Evolutionary conservation across 2,113 vertebrate species (phyloP).

Genomic region (Cercopithecus mona): DNA sequence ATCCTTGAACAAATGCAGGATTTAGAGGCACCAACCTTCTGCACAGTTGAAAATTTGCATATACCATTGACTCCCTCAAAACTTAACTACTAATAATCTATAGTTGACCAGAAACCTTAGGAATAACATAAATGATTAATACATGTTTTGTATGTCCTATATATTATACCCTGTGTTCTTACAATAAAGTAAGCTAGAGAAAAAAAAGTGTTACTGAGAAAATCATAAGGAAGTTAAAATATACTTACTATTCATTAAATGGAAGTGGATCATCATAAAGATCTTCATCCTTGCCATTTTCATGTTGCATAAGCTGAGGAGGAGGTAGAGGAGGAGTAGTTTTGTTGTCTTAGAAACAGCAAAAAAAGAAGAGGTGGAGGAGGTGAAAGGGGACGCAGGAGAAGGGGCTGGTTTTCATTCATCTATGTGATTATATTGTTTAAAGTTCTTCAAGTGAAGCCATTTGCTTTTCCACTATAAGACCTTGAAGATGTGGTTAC

Average conservation of each 20-base stretch:
- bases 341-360: background rate
- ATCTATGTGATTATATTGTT: background rate
- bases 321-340: background rate
- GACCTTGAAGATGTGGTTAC: slow-evolving; percentile 51
- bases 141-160: background rate
- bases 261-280: background rate
- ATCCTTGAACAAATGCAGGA: background rate
- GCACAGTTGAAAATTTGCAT: background rate
- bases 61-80: background rate
- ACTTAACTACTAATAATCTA: background rate
- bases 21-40: background rate
- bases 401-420: background rate
- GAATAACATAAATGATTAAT: background rate
- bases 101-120: background rate
- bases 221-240: background rate
- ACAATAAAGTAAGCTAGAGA: background rate
- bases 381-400: background rate
- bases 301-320: background rate
- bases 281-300: background rate
- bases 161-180: background rate
- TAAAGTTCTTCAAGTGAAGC: background rate
- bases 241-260: background rate
- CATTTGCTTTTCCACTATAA: slow-evolving; percentile 44
- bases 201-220: background rate
- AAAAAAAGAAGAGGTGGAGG: background rate